A percentile compares a stretch with the other conserved stretches of the same genome.
Evolutionary conservation across 2,113 vertebrate species (phyloP).

Genomic region (Channa argus): DNA sequence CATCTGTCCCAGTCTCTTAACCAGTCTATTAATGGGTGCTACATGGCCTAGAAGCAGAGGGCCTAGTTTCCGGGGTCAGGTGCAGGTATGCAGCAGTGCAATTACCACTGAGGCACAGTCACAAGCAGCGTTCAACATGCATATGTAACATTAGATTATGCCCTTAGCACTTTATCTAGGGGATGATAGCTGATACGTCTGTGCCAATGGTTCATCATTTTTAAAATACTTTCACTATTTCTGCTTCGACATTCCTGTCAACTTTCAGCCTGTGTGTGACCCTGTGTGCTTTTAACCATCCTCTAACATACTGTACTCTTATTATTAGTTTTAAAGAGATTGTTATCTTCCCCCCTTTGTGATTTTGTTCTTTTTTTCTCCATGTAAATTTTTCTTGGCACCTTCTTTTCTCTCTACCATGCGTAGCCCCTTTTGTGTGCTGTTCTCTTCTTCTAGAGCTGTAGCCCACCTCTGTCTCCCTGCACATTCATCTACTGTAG

Average conservation of each 20-base stretch:
- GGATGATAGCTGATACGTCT: constrained; percentile 26
- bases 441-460: constrained; percentile 13
- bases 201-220: constrained; percentile 29
- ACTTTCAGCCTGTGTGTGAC: background rate
- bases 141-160: constrained; percentile 18
- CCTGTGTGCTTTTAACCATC: background rate
- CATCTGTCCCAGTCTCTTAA: constrained; percentile 76
- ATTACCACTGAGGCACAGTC: constrained; percentile 76
- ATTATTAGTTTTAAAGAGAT: background rate
- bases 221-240: background rate
- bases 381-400: no score
- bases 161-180: background rate
- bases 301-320: background rate
- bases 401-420: background rate
- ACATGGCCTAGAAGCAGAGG: constrained; percentile 80
- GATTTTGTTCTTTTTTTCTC: background rate
- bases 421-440: constrained; percentile 15
- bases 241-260: background rate
- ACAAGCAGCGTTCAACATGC: constrained; percentile 54
- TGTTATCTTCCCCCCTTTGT: background rate
- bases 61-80: constrained; percentile 81
- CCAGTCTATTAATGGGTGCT: constrained; percentile 82
- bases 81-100: constrained; percentile 71
- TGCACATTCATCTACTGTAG: constrained; percentile 48
- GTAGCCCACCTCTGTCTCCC: constrained; percentile 7